phyloP scores from a whole-genome alignment of 2,797 vertebrate species.

The Sebastes cheni region DNA sequence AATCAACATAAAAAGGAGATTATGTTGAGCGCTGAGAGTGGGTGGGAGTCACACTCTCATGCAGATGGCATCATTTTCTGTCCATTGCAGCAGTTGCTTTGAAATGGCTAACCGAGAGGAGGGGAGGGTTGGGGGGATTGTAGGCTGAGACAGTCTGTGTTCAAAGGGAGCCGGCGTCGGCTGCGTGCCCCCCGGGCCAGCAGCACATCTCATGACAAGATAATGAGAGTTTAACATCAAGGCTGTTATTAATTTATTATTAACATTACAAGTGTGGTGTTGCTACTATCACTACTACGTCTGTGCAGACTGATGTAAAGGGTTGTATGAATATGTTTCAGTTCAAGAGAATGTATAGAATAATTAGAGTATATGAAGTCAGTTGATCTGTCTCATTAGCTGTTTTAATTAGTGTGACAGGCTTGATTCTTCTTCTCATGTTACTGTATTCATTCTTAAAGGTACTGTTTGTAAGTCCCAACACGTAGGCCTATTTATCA shows the following conservation, averaged over 20 bases:
- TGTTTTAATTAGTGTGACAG: too few species aligned
- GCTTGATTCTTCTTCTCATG: too few species aligned
- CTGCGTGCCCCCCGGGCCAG: constrained; percentile 27
- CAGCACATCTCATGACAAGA: constrained; percentile 36
- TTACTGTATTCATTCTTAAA: too few species aligned
- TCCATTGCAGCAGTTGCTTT: constrained; percentile 48
- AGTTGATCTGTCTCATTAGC: too few species aligned
- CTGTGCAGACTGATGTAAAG: not conserved
- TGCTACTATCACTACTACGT: not conserved
- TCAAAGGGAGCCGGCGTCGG: constrained; percentile 29
- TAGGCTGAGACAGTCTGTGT: constrained; percentile 1
- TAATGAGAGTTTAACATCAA: constrained; percentile 60
- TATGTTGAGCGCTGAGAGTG: constrained; percentile 33
- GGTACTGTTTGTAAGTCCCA: too few species aligned
- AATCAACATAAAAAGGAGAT: constrained; percentile 62
- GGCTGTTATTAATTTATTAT: constrained; percentile 44
- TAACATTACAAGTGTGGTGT: constrained; percentile 31
- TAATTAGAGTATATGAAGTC: too few species aligned
- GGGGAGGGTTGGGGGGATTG: not conserved
- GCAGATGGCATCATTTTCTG: constrained; percentile 59
- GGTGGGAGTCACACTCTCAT: constrained; percentile 36
- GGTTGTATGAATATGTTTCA: not conserved
- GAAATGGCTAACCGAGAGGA: constrained; percentile 39
- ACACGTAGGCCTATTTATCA: too few species aligned
- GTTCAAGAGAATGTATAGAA: too few species aligned